Conservation (phyloP, 2,888 invertebrate genomes). For the Seladonia tumulorum region DNA sequence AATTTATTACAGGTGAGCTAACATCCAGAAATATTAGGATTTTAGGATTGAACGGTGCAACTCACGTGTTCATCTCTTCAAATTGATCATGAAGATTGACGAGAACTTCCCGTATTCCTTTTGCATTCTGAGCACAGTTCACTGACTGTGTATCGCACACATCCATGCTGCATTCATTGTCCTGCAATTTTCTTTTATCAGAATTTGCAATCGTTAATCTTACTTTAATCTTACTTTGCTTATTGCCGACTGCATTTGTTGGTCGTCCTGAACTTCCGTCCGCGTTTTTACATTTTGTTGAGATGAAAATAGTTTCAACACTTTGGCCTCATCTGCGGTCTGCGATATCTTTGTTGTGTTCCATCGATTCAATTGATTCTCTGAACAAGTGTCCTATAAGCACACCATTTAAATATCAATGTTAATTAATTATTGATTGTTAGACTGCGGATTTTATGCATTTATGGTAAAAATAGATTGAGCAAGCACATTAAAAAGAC, state of each 20-base stretch:
- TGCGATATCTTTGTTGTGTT: slow-evolving; percentile 13
- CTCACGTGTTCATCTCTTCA: slow-evolving; percentile 76
- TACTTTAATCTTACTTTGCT: slow-evolving; percentile 18
- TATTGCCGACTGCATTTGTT: not conserved
- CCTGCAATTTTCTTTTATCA: slow-evolving; percentile 39
- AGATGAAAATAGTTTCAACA: slow-evolving; percentile 49
- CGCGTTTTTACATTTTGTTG: slow-evolving; percentile 52
- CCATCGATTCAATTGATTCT: slow-evolving; percentile 41
- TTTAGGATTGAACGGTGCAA: not conserved
- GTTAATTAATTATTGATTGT: not conserved
- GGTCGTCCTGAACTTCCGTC: not conserved
- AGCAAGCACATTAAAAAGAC: not conserved
- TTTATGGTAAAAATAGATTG: not conserved
- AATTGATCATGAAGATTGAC: slow-evolving; percentile 77
- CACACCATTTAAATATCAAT: slow-evolving; percentile 3
- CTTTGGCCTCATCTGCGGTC: slow-evolving; percentile 19
- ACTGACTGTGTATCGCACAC: slow-evolving; percentile 13
- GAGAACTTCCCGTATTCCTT: slow-evolving; percentile 75
- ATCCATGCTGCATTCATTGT: slow-evolving; percentile 8
- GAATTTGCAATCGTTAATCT: slow-evolving; percentile 1
- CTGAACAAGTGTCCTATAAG: slow-evolving; percentile 41
- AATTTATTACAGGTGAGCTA: slow-evolving; percentile 21
- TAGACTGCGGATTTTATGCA: not conserved
- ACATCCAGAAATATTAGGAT: not conserved
- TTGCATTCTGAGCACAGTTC: slow-evolving; percentile 48